Evolutionary conservation across 1,140 invertebrate species (phyloP).

Genomic region (Drosophila santomea): DNA sequence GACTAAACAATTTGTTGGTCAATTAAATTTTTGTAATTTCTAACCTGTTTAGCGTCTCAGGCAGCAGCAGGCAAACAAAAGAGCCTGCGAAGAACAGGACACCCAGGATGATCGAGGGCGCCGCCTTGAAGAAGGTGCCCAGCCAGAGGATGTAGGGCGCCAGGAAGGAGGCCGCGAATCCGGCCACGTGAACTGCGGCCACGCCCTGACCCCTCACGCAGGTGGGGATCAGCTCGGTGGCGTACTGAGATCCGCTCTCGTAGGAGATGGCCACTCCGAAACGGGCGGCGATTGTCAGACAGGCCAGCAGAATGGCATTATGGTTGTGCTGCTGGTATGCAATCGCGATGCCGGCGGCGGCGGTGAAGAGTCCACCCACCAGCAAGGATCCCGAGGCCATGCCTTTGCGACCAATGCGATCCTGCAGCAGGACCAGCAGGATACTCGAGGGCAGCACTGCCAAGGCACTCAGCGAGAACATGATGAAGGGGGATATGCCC

Average conservation of each 20-base stretch:
- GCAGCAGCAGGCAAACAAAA: conserved; percentile 86
- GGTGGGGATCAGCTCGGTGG: conserved; percentile 89
- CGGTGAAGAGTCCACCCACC: conserved; percentile 86
- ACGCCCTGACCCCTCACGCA: conserved; percentile 88
- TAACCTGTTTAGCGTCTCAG: conserved; percentile 87
- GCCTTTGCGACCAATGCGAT: conserved; percentile 87
- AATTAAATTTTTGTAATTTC: neutral
- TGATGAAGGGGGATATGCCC: conserved; percentile 86
- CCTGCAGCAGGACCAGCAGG: conserved; percentile 86
- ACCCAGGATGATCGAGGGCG: conserved; percentile 86
- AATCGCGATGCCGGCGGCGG: conserved; percentile 80
- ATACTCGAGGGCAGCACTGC: conserved; percentile 87
- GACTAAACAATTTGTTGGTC: too few species aligned
- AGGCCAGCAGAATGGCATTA: conserved; percentile 84
- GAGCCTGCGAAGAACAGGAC: conserved; percentile 86
- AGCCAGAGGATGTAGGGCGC: conserved; percentile 86
- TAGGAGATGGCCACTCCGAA: conserved; percentile 89
- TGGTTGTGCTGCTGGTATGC: conserved; percentile 80
- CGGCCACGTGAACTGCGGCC: conserved; percentile 86
- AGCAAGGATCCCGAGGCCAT: conserved; percentile 86
- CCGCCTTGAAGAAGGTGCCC: conserved; percentile 86
- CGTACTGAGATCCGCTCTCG: conserved; percentile 88
- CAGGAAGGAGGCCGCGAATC: conserved; percentile 86
- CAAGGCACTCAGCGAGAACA: conserved; percentile 86
- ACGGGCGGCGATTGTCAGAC: conserved; percentile 87